A percentile compares a stretch with the other conserved stretches of the same genome.
phyloP scores from a whole-genome alignment of 2,113 vertebrate species.

The Phalacrocorax brasilianus region DNA sequence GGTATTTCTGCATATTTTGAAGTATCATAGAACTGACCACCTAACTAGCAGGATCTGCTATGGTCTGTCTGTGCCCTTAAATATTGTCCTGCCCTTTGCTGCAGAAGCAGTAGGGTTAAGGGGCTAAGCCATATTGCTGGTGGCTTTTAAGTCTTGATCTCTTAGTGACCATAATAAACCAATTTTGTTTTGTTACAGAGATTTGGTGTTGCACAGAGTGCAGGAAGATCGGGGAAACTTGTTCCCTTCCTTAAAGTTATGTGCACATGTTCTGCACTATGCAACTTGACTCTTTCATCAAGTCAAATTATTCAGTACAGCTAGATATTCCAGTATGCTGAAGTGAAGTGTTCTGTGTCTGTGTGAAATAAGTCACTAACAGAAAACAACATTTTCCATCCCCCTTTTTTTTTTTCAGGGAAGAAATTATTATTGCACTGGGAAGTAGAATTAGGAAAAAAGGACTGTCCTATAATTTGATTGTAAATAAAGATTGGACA shows the following conservation, averaged over 20 bases:
- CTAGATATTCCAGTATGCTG: neutral
- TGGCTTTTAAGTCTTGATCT: neutral
- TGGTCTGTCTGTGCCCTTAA: neutral
- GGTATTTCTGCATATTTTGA: slow-evolving; percentile 72
- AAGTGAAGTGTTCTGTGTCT: neutral
- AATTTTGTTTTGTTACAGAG: neutral
- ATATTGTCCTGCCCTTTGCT: neutral
- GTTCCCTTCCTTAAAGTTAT: neutral
- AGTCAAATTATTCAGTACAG: neutral
- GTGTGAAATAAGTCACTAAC: neutral
- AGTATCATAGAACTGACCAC: neutral
- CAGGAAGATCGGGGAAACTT: neutral
- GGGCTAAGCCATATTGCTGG: neutral
- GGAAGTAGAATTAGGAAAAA: neutral
- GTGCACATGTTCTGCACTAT: neutral
- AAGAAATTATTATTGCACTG: neutral
- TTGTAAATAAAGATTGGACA: neutral
- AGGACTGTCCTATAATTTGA: neutral
- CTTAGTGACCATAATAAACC: neutral
- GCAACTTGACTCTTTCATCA: neutral
- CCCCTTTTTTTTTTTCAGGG: neutral
- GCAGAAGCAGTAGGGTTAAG: neutral
- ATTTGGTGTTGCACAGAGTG: neutral
- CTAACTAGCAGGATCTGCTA: neutral
- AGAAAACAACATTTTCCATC: neutral